Evolutionary conservation across 2,113 vertebrate species (phyloP).

Genomic region (Amphilophus citrinellus): DNA sequence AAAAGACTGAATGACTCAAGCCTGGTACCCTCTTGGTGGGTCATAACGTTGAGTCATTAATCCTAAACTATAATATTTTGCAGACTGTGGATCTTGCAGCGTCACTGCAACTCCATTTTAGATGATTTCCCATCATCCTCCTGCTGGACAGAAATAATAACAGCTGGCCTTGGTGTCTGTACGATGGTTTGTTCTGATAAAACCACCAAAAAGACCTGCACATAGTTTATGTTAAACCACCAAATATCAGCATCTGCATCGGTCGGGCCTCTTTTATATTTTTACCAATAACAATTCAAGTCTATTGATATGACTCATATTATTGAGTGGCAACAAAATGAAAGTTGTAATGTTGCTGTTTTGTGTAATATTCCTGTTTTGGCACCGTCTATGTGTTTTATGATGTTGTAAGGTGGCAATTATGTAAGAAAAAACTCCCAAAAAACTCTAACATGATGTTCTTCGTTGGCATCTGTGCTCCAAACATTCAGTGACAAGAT

Average conservation of each 20-base stretch:
- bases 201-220: neutral
- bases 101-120: neutral
- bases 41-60: neutral
- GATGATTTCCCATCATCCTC: neutral
- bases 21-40: neutral
- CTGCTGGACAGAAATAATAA: neutral
- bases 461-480: slow-evolving; percentile 5
- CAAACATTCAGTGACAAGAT: neutral
- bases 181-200: too few species aligned
- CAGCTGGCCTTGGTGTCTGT: too few species aligned
- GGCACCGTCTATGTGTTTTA: neutral
- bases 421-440: neutral
- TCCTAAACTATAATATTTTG: neutral
- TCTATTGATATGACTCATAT: neutral
- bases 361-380: slow-evolving; percentile 11
- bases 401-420: slow-evolving; percentile 27
- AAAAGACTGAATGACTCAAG: neutral
- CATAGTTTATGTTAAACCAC: neutral
- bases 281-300: neutral
- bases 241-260: neutral
- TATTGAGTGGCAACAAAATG: neutral
- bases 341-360: slow-evolving; percentile 1
- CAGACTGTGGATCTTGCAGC: neutral
- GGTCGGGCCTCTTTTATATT: neutral
- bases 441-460: neutral